phyloP scores from a whole-genome alignment of 2,797 vertebrate species.

The Hydrocynus forskahlii region DNA sequence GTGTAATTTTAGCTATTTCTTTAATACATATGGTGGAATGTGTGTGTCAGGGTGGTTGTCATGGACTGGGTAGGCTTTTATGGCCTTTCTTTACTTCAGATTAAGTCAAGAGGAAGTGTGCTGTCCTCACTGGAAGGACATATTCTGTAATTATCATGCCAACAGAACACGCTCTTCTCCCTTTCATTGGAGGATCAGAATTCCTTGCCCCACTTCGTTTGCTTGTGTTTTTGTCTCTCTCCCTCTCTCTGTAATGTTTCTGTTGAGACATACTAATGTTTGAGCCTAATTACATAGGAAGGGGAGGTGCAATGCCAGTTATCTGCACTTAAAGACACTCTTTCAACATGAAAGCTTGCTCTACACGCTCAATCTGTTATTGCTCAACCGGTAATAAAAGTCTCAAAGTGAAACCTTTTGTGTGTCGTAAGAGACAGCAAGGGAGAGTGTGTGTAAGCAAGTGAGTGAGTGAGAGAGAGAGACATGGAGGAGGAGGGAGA shows the following conservation, averaged over 20 bases:
- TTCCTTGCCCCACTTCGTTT: conserved; percentile 51
- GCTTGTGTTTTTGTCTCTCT: conserved; percentile 25
- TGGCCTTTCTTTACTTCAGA: conserved; percentile 67
- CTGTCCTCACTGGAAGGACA: conserved; percentile 70
- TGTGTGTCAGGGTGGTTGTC: conserved; percentile 41
- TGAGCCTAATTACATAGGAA: conserved; percentile 76
- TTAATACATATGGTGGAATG: conserved; percentile 20
- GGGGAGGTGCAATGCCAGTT: conserved; percentile 70
- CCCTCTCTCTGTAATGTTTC: conserved; percentile 29
- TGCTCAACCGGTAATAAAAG: conserved; percentile 69
- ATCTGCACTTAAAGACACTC: conserved; percentile 72
- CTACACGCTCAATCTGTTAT: conserved; percentile 57
- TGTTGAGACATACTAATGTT: conserved; percentile 61
- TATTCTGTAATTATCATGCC: conserved; percentile 73
- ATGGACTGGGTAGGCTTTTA: conserved; percentile 26
- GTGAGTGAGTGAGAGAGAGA: conserved; percentile 4
- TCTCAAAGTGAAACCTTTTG: conserved; percentile 60
- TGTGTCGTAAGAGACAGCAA: conserved; percentile 54
- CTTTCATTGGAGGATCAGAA: conserved; percentile 77
- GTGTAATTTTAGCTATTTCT: not conserved
- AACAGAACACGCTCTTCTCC: conserved; percentile 59
- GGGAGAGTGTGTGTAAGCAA: conserved; percentile 26
- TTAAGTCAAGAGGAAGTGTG: conserved; percentile 65
- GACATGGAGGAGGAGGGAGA: conserved; percentile 49
- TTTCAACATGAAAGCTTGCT: conserved; percentile 76